Evolutionary conservation across 2,888 invertebrate species (phyloP), one percentile per base, ranked within the genome.

Genomic region (Pocota personata): DNA sequence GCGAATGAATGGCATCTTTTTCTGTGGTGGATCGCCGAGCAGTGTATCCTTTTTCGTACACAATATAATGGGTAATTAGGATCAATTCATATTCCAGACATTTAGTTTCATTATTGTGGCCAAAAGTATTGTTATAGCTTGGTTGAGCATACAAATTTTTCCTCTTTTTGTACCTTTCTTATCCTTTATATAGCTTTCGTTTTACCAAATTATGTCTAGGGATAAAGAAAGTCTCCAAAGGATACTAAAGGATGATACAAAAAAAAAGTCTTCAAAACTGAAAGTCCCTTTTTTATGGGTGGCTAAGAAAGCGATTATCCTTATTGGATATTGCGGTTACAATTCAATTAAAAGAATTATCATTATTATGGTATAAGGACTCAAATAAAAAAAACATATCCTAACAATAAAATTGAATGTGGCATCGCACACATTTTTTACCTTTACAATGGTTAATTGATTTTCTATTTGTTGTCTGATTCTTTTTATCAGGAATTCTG

Each of bases 11-110:
- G 35, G 16, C 37, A 64, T 43, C 7, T 40, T 48, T 72, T 72
- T 48, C 40, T 35, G 16, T 32, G 32, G 32, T 32, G 19, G n/a
- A 48, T 50, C 48, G 30, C 16, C 27, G n/a, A 21, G 19, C 19
- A 40, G 24, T 16, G 69, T 58, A 69, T 77, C 58, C 77, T 57
- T 78, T 67, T 69, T 55, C 52, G 14, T 43, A 27, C 40, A 78
- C 78, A 78, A 69, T 66, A 62, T 75, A 69, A 75, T 82, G 67
- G 73, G 66, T 82, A 82, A 82, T 82, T 82, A 82, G 77, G 71
- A 77, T 82, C 77, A 82, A 82, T 82, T 82, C 76, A 75, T 76
- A 75, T 82, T 67, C 80, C 62, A 76, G 64, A 57, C 64, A 82
- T 76, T 76, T 76, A 71, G 77, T 82, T 72, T 77, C 71, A 60